Evolutionary conservation across 2,113 vertebrate species (phyloP).

Genomic region (Micronycteris hirsuta): DNA sequence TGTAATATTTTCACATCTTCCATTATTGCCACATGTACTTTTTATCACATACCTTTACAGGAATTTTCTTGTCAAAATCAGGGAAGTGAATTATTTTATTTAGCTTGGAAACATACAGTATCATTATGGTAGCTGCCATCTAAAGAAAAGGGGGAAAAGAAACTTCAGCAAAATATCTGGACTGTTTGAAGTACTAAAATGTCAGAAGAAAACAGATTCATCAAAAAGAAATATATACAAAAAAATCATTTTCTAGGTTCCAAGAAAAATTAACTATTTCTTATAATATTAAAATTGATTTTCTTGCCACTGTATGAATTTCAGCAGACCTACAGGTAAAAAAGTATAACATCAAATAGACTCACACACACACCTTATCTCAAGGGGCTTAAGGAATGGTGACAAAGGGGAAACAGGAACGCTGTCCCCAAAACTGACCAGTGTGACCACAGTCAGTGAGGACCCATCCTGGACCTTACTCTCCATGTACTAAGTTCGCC

Average conservation of each 20-base stretch:
- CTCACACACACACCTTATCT: not conserved
- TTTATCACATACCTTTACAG: constrained; percentile 79
- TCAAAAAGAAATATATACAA: not conserved
- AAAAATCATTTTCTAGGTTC: not conserved
- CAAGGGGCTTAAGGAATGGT: not conserved
- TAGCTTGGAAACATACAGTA: constrained; percentile 83
- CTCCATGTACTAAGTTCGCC: not conserved
- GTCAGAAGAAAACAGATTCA: not conserved
- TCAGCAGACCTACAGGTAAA: not conserved
- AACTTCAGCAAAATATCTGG: constrained; percentile 22
- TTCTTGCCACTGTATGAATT: not conserved
- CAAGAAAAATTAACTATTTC: not conserved
- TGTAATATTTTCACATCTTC: not conserved
- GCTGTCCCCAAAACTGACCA: not conserved
- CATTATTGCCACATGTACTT: not conserved
- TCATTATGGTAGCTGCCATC: constrained; percentile 84
- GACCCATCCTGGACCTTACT: not conserved
- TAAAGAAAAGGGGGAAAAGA: constrained; percentile 66
- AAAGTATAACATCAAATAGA: not conserved
- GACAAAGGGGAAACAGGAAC: not conserved
- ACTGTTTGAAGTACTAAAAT: not conserved
- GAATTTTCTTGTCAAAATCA: constrained; percentile 84
- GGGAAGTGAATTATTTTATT: constrained; percentile 83
- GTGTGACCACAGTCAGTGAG: not conserved
- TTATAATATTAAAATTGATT: not conserved